Evolutionary conservation across 2,797 vertebrate genomes (phyloP).

Genomic region (Eutrigla gurnardus): DNA sequence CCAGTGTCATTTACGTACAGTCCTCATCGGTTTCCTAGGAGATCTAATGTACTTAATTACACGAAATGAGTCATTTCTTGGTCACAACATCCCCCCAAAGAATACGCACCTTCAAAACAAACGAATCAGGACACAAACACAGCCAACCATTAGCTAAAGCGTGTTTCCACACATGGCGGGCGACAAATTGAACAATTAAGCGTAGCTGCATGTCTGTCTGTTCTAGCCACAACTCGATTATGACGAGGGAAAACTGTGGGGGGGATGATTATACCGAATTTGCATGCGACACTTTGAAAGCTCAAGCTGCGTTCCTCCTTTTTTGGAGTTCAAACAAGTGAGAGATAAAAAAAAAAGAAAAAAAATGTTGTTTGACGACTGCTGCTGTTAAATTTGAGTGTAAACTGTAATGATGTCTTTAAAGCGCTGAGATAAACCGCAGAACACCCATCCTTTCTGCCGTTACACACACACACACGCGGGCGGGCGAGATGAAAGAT

Average conservation of each 20-base stretch:
- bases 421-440: slow-evolving; percentile 31
- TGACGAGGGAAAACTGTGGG: slow-evolving; percentile 30
- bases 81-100: background rate
- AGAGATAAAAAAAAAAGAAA: slow-evolving; percentile 23
- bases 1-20: background rate
- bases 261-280: slow-evolving; percentile 39
- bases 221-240: slow-evolving; percentile 42
- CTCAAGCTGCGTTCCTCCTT: slow-evolving; percentile 58
- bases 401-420: slow-evolving; percentile 50
- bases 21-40: background rate
- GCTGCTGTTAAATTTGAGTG: slow-evolving; percentile 42
- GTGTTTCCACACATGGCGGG: slow-evolving; percentile 41
- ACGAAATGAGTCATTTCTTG: background rate
- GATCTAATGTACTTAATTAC: background rate
- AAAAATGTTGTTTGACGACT: slow-evolving; percentile 39
- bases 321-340: slow-evolving; percentile 57
- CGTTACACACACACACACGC: slow-evolving; percentile 2
- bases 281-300: slow-evolving; percentile 46
- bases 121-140: slow-evolving; percentile 19
- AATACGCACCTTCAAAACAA: slow-evolving; percentile 17
- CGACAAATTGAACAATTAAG: slow-evolving; percentile 59
- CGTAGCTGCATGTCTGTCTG: slow-evolving; percentile 43
- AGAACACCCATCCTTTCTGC: slow-evolving; percentile 32
- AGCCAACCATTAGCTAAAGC: slow-evolving; percentile 22
- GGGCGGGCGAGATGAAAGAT: slow-evolving; percentile 31